Conservation (phyloP, 2,888 invertebrate genomes). For the Copidosoma aretas region DNA sequence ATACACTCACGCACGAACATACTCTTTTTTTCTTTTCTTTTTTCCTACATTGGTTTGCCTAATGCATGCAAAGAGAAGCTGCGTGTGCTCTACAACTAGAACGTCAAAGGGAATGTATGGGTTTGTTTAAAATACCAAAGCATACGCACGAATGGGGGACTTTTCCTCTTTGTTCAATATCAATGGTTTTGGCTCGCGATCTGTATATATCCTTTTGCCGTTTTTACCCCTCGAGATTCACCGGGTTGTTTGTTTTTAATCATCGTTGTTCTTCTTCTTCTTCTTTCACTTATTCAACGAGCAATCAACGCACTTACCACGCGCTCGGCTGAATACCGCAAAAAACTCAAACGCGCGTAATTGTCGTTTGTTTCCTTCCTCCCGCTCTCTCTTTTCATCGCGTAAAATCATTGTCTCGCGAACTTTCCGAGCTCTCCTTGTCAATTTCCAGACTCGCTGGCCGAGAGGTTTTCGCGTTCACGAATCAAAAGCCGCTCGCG, state of each 20-base stretch:
- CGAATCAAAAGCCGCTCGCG: neutral
- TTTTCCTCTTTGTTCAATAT: constrained; percentile 7
- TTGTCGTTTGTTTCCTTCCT: too few relatives aligned
- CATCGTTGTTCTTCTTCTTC: neutral
- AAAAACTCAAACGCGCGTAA: too few relatives aligned
- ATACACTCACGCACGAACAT: neutral
- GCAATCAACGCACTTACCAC: too few relatives aligned
- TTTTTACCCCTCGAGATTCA: neutral
- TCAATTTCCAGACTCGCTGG: constrained; percentile 10
- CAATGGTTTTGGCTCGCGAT: neutral
- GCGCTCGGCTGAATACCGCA: too few relatives aligned
- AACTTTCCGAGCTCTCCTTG: neutral
- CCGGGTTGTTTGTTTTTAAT: too few relatives aligned
- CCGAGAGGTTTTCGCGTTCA: neutral
- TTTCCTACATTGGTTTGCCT: neutral
- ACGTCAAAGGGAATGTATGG: constrained; percentile 30
- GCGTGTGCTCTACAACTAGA: constrained; percentile 25
- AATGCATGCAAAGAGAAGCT: constrained; percentile 19
- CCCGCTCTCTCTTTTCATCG: constrained; percentile 27
- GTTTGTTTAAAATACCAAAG: constrained; percentile 29
- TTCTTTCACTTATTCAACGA: too few relatives aligned
- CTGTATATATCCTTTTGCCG: constrained; percentile 4
- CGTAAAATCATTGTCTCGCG: constrained; percentile 22
- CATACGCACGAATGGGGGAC: constrained; percentile 28
- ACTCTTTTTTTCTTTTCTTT: constrained; percentile 3